Conservation (phyloP, 2,888 invertebrate species). For the Tiliacea aurago region DNA sequence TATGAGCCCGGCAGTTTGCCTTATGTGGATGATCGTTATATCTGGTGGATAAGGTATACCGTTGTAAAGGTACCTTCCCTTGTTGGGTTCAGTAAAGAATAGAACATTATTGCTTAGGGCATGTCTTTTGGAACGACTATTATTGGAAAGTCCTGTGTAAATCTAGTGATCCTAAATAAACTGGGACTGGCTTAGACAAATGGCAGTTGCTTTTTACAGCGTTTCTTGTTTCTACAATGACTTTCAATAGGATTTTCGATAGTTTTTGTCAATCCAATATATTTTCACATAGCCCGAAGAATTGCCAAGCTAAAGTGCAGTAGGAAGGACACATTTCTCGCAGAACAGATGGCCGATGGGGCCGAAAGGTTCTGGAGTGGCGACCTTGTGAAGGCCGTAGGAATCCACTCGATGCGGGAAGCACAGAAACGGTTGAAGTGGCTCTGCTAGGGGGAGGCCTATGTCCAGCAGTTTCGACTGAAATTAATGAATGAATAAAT, state of each 20-base stretch:
- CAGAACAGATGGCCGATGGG: no score
- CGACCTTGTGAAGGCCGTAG: no score
- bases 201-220: background rate
- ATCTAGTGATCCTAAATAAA: slow-evolving; percentile 18
- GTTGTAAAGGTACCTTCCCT: slow-evolving; percentile 7
- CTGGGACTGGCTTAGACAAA: background rate
- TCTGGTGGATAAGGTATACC: slow-evolving; percentile 48
- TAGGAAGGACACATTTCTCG: no score
- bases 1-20: slow-evolving; percentile 67
- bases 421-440: no score
- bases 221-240: background rate
- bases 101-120: slow-evolving; percentile 21
- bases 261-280: rapidly evolving
- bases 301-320: no score
- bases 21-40: slow-evolving; percentile 51
- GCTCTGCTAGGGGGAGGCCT: no score
- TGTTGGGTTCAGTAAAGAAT: slow-evolving; percentile 18
- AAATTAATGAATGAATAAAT: no score
- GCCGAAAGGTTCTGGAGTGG: no score
- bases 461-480: no score
- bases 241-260: background rate
- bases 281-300: no score
- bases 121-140: slow-evolving; percentile 13
- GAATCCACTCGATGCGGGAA: no score
- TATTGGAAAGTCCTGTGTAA: slow-evolving; percentile 3